phyloP scores from a whole-genome alignment of 2,888 invertebrate genomes.

The Polyommatus icarus region DNA sequence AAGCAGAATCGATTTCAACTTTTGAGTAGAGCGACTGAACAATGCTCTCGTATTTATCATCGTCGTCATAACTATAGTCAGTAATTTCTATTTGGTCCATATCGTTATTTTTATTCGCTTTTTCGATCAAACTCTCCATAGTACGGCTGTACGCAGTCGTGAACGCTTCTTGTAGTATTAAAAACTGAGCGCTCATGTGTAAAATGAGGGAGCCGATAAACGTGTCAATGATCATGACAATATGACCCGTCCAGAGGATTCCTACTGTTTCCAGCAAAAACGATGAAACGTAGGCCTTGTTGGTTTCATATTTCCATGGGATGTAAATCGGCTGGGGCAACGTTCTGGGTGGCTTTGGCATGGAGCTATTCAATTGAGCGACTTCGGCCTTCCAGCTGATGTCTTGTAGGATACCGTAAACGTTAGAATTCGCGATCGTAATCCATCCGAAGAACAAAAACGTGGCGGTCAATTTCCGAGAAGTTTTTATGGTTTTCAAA shows the following conservation, averaged over 20 bases:
- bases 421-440: conserved; percentile 66
- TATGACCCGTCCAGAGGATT: conserved; percentile 72
- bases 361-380: conserved; percentile 54
- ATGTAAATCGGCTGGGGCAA: conserved; percentile 72
- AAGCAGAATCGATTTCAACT: conserved; percentile 57
- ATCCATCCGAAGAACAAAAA: conserved; percentile 73
- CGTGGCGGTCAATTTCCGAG: conserved; percentile 59
- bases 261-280: conserved; percentile 67
- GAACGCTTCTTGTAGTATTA: conserved; percentile 63
- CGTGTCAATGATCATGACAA: conserved; percentile 72
- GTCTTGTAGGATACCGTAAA: conserved; percentile 67
- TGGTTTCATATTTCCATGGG: conserved; percentile 70
- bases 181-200: conserved; percentile 71
- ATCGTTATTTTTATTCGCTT: conserved; percentile 41
- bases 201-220: conserved; percentile 70
- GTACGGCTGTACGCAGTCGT: conserved; percentile 64
- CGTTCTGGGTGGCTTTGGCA: conserved; percentile 53
- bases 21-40: conserved; percentile 52
- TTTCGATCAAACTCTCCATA: conserved; percentile 51
- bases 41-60: conserved; percentile 47
- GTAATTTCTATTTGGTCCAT: conserved; percentile 36
- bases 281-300: conserved; percentile 59
- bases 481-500: conserved; percentile 55
- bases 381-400: conserved; percentile 61
- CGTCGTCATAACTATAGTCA: conserved; percentile 35